Base-by-base conservation (phyloP, 2,113 vertebrate genomes). In the Entelurus aequoreus region DNA sequence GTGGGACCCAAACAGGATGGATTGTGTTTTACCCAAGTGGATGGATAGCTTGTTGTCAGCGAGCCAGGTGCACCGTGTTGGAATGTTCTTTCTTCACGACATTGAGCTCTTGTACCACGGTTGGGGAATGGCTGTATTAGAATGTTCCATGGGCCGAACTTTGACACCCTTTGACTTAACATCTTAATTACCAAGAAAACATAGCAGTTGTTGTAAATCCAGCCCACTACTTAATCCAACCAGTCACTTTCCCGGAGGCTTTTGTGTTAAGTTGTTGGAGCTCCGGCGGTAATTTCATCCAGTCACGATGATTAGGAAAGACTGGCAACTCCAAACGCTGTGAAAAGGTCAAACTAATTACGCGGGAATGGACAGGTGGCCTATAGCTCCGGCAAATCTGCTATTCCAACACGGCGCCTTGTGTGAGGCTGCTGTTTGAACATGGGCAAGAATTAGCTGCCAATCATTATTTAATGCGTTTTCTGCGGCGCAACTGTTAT, bases 301-400 rank as follows among this genome's bases (percentile, higher is more conserved):
- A 63, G 65, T 74, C 60, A 14, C 40, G 60, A 83, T 86, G 81
- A 84, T 72, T 78, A 69, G 66, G 47, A 66, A 76, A 76, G 77
- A 81, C 60, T 68, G 80, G 78, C 70, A 78, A 78, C 79, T 62
- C 52, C 46, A 66, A 72, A 66, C 52, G 68, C 76, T 74, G 63
- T 61, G 56, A 76, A 87, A 87, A 88, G 86, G 87, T 87, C 86
- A 88, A 79, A 83, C 68, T 83, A 85, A 90, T 89, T 89, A 89
- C 42, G 63, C 60, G 21, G 42, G 66, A 82, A 75, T 66, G 71
- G 88, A 87, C 87, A 87, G 85, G 87, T 88, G 83, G 77, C 76
- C 58, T 72, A 83, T 69, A 74, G 69, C 66, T 46, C 55, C n/a
- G 4, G 72, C 52, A 77, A 69, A 68, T 71, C 58, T 46, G 68